A percentile compares a stretch with the other conserved stretches of the same genome.
Evolutionary conservation across 2,113 vertebrate genomes (phyloP).

Genomic region (Trematomus loennbergii): DNA sequence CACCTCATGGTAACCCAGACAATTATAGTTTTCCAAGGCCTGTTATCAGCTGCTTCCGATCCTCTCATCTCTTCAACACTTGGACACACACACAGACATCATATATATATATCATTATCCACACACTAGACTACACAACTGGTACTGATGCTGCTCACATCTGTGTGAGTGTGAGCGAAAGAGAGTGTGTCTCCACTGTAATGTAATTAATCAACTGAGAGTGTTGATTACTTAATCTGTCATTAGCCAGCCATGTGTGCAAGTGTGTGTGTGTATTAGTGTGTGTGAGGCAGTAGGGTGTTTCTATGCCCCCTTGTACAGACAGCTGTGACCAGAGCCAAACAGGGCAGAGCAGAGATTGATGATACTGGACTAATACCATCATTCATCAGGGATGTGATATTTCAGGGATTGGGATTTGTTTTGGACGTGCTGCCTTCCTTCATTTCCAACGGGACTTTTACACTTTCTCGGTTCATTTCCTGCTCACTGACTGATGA

Average conservation of each 20-base stretch:
- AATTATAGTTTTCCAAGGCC: conserved; percentile 38
- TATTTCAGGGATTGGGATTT: conserved; percentile 60
- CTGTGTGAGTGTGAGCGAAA: conserved; percentile 28
- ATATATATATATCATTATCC: conserved; percentile 39
- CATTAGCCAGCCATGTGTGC: conserved; percentile 73
- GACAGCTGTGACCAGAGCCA: conserved; percentile 79
- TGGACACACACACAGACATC: conserved; percentile 3
- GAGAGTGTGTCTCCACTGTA: conserved; percentile 32
- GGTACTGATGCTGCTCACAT: conserved; percentile 48
- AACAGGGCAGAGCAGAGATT: conserved; percentile 74
- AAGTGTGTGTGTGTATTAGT: conserved; percentile 33
- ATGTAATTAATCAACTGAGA: conserved; percentile 79
- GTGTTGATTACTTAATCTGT: conserved; percentile 82
- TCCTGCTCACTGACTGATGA: conserved; percentile 43
- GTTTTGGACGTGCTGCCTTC: conserved; percentile 46
- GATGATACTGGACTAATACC: conserved; percentile 72
- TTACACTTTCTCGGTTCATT: conserved; percentile 49
- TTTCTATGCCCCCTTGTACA: conserved; percentile 61
- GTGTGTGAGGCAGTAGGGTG: conserved; percentile 39
- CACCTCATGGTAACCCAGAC: conserved; percentile 32
- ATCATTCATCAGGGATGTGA: conserved; percentile 73
- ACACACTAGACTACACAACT: conserved; percentile 58
- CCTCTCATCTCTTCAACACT: conserved; percentile 2
- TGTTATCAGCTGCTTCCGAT: conserved; percentile 48
- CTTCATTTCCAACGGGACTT: conserved; percentile 53